Evolutionary conservation across 1,140 invertebrate genomes (phyloP), one percentile per base, ranked within the genome.

Genomic region (Trachelipus rathkii): DNA sequence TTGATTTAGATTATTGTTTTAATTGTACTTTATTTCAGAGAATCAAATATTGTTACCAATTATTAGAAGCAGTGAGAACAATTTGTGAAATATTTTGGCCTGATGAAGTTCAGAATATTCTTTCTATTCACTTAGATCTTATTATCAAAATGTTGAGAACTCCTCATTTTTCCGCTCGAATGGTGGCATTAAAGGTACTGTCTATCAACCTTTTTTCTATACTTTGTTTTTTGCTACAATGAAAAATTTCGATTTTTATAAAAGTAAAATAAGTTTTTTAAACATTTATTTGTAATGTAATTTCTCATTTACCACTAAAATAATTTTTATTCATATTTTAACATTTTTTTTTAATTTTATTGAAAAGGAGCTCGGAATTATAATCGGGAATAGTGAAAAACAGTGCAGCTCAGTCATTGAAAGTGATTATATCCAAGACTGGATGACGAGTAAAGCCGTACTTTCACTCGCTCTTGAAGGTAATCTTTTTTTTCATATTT

Each of bases 161-260:
- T 13, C 85, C 87, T 44, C 86, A 88, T 82, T 89, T 88, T 82
- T 88, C 87, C 83, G 86, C 87, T 60, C 85, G 86, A 80, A 89
- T 88, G 86, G 87, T 88, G 84, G 87, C 86, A 7, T 81, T 89
- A 6, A 88, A 88, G 84, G 87, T 83, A 85, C 85, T 85, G 44
- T 66, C 24, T 66, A 23, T 21, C 24, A 44, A 71, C 9, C 19
- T 72, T 33, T 45, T 8, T n/a, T n/a, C n/a, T n/a, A n/a, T n/a
- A n/a, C n/a, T n/a, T n/a, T n/a, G n/a, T n/a, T n/a, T n/a, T n/a
- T n/a, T n/a, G n/a, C n/a, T 15, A 10, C n/a, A 13, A 13, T n/a
- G 15, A 45, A 9, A 45, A 53, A 13, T 8, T n/a, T 43, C 43
- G 71, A 44, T n/a, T n/a, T n/a, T n/a, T 5, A 50, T 44, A 33